Evolutionary conservation across 2,113 vertebrate species (phyloP).

Genomic region (Phaethon lepturus): DNA sequence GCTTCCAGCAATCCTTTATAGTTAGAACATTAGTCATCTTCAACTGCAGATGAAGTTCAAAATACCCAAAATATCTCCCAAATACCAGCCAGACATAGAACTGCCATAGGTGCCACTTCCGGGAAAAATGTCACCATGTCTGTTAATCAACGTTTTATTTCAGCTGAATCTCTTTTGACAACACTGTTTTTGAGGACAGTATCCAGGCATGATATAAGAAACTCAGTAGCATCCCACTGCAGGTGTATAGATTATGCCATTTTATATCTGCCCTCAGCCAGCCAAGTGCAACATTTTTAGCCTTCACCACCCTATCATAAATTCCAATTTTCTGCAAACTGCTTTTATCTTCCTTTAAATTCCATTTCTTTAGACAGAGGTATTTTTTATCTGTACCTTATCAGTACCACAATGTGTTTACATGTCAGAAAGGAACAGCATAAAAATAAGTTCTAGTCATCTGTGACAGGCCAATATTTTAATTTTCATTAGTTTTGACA

Average conservation of each 20-base stretch:
- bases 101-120: background rate
- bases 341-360: background rate
- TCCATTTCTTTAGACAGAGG: background rate
- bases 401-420: background rate
- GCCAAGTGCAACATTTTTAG: background rate
- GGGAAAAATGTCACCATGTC: background rate
- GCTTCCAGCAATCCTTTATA: constrained; percentile 35
- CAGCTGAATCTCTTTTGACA: constrained; percentile 19
- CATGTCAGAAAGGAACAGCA: background rate
- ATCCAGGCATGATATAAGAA: constrained; percentile 7
- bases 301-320: background rate
- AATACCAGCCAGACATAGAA: constrained; percentile 15
- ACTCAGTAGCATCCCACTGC: background rate
- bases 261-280: background rate
- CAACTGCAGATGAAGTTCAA: constrained; percentile 5
- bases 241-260: background rate
- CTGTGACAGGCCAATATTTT: constrained; percentile 12
- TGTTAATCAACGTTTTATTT: constrained; percentile 29
- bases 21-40: constrained; percentile 26
- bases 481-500: constrained; percentile 62
- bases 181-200: background rate
- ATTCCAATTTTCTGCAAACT: background rate
- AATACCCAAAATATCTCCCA: background rate
- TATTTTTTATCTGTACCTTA: background rate
- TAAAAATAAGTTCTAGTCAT: constrained; percentile 24